Percentiles rank a stretch among this genome's conserved stretches.
Conservation (phyloP, 2,797 vertebrate genomes). For the Gobionotothen gibberifrons region DNA sequence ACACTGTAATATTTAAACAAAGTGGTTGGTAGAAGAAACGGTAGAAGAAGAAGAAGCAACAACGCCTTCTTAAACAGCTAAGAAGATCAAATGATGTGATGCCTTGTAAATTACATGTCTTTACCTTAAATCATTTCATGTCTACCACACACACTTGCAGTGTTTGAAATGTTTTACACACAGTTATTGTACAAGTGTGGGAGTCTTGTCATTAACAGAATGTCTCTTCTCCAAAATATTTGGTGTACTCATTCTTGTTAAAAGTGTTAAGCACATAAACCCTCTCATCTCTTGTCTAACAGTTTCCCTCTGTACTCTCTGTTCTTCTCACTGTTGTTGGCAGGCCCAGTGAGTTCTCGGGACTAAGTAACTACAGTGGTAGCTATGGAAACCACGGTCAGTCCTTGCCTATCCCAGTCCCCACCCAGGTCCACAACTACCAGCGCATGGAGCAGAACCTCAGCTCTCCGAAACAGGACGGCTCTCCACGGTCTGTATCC, state of each 20-base stretch:
- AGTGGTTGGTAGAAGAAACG: not conserved
- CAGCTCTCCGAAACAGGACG: slow-evolving; percentile 84
- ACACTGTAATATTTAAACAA: not conserved
- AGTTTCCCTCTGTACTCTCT: slow-evolving; percentile 32
- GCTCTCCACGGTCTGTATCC: slow-evolving; percentile 86
- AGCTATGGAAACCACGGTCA: slow-evolving; percentile 85
- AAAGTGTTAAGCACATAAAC: slow-evolving; percentile 6
- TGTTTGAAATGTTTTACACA: slow-evolving; percentile 1
- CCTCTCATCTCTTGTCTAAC: slow-evolving; percentile 32
- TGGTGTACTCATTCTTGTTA: slow-evolving; percentile 8
- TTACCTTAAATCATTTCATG: not conserved
- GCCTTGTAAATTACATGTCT: not conserved
- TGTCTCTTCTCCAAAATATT: slow-evolving; percentile 4
- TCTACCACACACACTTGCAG: not conserved
- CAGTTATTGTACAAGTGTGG: not conserved
- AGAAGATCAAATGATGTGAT: not conserved
- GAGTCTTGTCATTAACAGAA: not conserved
- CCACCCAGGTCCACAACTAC: slow-evolving; percentile 96
- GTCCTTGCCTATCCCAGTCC: slow-evolving; percentile 95
- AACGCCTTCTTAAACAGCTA: not conserved
- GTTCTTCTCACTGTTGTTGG: slow-evolving; percentile 65
- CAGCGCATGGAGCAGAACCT: slow-evolving; percentile 96
- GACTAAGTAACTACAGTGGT: slow-evolving; percentile 78
- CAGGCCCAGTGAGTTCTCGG: slow-evolving; percentile 85
- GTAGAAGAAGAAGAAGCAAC: not conserved